Evolutionary conservation across 2,888 invertebrate species (phyloP), one percentile per base, ranked within the genome.

Genomic region (Chloroclysta siterata): DNA sequence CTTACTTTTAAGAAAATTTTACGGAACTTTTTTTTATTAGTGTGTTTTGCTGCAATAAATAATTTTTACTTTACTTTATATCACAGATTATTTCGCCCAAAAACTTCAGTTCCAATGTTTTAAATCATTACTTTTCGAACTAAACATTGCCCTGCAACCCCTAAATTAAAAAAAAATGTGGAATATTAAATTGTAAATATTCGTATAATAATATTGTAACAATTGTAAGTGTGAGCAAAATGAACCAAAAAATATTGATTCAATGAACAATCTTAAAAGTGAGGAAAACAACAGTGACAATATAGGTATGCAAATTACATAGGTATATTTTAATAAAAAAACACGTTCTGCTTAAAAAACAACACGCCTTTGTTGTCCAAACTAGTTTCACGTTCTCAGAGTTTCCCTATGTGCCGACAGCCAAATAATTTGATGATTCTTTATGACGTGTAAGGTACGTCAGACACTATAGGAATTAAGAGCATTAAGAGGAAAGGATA

Each of bases 291-390:
- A 13, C 28, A 55, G 46, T 46, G 46, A 56, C 14, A 28, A 57
- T 56, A 7, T 42, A 41, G 52, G 41, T 58, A 58, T 63, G 53
- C 28, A 28, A 57, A 58, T 63, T 46, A 5, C 4, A 15, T 47
- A 47, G 15, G 11, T 22, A 55, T 46, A 10, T n/a, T 46, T 42
- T 28, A 15, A 50, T 8, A 8, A 39, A 44, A 63, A 53, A 59
- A 46, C 44, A 46, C n/a, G 48, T 64, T 56, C 41, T 7, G 36
- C 13, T 52, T 50, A 54, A 50, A 36, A 63, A 55, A 60, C 51
- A 62, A 65, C 50, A 60, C 59, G 50, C 53, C 60, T 66, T 66
- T 66, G 66, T 66, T 60, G 56, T 62, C 52, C 14, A 62, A 66
- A 66, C 63, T 46, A 33, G 63, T 63, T 60, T 51, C 47, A 48